phyloP scores from a whole-genome alignment of 2,113 vertebrate species.

The Thunnus thynnus region DNA sequence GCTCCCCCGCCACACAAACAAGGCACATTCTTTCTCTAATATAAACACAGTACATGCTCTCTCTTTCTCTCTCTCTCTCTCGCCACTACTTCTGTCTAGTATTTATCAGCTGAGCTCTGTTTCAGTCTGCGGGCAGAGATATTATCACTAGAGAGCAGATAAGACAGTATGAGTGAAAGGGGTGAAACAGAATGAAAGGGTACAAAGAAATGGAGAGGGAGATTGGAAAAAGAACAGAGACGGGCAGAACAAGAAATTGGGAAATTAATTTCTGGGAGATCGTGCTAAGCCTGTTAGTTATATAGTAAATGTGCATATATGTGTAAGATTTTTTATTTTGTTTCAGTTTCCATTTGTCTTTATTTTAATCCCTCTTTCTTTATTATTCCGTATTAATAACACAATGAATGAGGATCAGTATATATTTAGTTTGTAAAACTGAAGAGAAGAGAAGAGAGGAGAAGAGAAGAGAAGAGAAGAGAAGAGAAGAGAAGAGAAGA shows the following conservation, averaged over 20 bases:
- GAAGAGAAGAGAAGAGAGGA: neutral
- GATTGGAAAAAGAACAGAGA: neutral
- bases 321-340: neutral
- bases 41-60: conserved; percentile 17
- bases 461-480: conserved; percentile 1
- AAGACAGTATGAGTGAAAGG: conserved; percentile 63
- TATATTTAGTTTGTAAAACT: neutral
- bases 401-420: conserved; percentile 22
- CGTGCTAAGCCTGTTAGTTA: conserved; percentile 34
- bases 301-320: neutral
- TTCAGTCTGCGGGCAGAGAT: conserved; percentile 72
- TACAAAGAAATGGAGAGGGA: conserved; percentile 7
- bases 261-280: conserved; percentile 31
- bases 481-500: neutral
- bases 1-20: neutral
- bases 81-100: conserved; percentile 47
- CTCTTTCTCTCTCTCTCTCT: conserved; percentile 22
- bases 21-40: conserved; percentile 10
- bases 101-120: conserved; percentile 70
- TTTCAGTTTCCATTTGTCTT: neutral
- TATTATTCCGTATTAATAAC: conserved; percentile 15
- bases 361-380: neutral
- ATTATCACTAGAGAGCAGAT: conserved; percentile 63
- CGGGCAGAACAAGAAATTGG: neutral
- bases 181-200: conserved; percentile 24